Percentiles rank a stretch among this genome's conserved stretches.
Conservation (phyloP, 2,888 invertebrate species). For the Orchesellides sinensis region DNA sequence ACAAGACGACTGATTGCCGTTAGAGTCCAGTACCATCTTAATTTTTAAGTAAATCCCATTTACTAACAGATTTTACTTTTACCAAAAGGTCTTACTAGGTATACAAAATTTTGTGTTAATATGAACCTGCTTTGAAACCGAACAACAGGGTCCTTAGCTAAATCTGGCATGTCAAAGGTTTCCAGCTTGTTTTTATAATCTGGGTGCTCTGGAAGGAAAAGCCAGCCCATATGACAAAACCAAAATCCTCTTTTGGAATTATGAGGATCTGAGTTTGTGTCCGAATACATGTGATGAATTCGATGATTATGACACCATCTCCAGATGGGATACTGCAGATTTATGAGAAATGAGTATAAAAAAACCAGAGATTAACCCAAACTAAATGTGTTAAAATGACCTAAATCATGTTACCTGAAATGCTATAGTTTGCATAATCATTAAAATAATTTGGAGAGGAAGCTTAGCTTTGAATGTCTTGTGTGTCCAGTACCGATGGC, state of each 20-base stretch:
- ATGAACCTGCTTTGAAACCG: slow-evolving; percentile 89
- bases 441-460: not conserved
- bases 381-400: no score
- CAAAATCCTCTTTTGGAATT: slow-evolving; percentile 95
- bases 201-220: slow-evolving; percentile 92
- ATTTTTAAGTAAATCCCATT: not conserved
- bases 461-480: slow-evolving; percentile 9
- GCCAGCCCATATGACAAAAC: slow-evolving; percentile 97
- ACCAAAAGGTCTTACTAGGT: not conserved
- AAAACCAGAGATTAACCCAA: no score
- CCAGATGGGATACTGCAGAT: not conserved
- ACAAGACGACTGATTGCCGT: not conserved
- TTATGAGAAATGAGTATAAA: no score
- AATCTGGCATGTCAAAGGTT: slow-evolving; percentile 89
- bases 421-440: slow-evolving; percentile 15
- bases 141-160: slow-evolving; percentile 87
- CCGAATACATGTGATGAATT: slow-evolving; percentile 81
- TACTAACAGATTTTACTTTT: not conserved
- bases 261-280: slow-evolving; percentile 95
- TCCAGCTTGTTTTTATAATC: slow-evolving; percentile 91
- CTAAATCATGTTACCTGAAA: no score
- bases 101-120: not conserved
- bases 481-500: slow-evolving; percentile 22
- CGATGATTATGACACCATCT: not conserved
- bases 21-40: not conserved